These are phyloP conservation scores for Hemiscyllium ocellatum DNA, from an alignment of 2,113 vertebrate genomes.

Conservation along the genomic window DNA sequence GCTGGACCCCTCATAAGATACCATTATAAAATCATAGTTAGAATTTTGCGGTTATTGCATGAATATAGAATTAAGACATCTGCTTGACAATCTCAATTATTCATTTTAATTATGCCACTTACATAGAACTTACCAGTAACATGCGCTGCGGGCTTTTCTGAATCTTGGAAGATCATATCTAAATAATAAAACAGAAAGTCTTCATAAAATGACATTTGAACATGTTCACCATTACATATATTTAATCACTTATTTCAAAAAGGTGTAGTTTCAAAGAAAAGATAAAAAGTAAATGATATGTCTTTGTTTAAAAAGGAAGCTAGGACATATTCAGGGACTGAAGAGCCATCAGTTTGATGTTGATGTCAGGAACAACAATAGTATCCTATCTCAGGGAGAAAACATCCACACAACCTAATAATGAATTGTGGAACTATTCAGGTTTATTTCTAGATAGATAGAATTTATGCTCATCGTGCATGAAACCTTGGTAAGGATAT, in stretches of 20 bases:
- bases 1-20: not conserved
- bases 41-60: not conserved
- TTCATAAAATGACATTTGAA: not conserved
- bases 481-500: too few species aligned
- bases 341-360: too few species aligned
- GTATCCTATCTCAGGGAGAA: too few species aligned
- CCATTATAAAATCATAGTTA: not conserved
- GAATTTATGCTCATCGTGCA: too few species aligned
- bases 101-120: not conserved
- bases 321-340: too few species aligned
- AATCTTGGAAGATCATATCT: not conserved
- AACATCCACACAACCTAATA: too few species aligned
- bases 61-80: not conserved
- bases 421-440: too few species aligned
- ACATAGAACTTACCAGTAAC: not conserved
- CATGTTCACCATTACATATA: not conserved
- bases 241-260: not conserved
- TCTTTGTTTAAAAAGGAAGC: too few species aligned
- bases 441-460: too few species aligned
- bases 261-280: not conserved
- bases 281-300: too few species aligned
- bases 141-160: conserved; percentile 2
- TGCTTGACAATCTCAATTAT: not conserved
- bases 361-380: too few species aligned
- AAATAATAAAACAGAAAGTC: not conserved